Percentiles rank a stretch among this genome's conserved stretches.
phyloP scores from a whole-genome alignment of 2,797 vertebrate species.

The Pseudomugil tenellus region DNA sequence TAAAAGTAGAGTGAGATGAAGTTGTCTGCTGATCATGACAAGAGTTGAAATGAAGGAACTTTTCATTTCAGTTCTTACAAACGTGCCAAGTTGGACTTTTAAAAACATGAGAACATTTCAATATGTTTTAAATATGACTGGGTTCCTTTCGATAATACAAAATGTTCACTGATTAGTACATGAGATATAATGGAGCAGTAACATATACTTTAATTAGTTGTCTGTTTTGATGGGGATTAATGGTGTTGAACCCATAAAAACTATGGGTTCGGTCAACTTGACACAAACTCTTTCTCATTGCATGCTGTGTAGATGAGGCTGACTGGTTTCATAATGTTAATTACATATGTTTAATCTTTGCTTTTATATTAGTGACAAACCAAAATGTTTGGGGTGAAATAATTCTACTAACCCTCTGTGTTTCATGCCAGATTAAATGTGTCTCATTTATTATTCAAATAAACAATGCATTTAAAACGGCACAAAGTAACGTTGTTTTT shows the following conservation, averaged over 20 bases:
- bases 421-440: neutral
- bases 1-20: slow-evolving; percentile 29
- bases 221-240: neutral
- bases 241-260: neutral
- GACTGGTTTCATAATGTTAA: neutral
- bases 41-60: slow-evolving; percentile 26
- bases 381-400: neutral
- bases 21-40: neutral
- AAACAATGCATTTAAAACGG: neutral
- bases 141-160: neutral
- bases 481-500: neutral
- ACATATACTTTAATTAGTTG: neutral
- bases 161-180: neutral
- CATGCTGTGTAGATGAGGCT: neutral
- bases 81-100: slow-evolving; percentile 20
- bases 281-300: neutral
- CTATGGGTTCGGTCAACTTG: neutral
- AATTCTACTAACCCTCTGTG: neutral
- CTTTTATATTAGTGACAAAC: neutral
- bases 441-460: slow-evolving; percentile 1
- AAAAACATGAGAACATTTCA: neutral
- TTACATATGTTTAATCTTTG: neutral
- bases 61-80: slow-evolving; percentile 24
- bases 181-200: neutral
- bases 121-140: neutral